phyloP scores from a whole-genome alignment of 2,888 invertebrate genomes.

The Teinopalpus imperialis region DNA sequence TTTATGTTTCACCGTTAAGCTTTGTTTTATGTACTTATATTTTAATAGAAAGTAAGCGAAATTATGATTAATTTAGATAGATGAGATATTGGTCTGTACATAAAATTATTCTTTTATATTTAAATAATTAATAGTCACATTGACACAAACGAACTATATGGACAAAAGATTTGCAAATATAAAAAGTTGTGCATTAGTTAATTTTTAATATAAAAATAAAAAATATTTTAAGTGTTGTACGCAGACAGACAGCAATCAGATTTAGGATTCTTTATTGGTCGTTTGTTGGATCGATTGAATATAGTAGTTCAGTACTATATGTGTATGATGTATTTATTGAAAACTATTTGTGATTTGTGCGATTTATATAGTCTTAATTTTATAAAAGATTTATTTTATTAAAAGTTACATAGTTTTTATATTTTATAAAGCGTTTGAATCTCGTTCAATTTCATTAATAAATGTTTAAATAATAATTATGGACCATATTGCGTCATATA shows the following conservation, averaged over 20 bases:
- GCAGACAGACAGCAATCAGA: slow-evolving; percentile 1
- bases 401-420: not conserved
- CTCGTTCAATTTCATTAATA: too few relatives aligned
- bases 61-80: too few relatives aligned
- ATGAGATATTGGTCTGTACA: too few relatives aligned
- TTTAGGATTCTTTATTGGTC: not conserved
- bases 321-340: not conserved
- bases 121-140: too few relatives aligned
- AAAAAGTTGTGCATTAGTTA: slow-evolving; percentile 3
- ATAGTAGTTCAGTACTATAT: too few relatives aligned
- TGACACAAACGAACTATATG: too few relatives aligned
- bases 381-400: not conserved
- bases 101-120: too few relatives aligned
- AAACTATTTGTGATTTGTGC: slow-evolving; percentile 4
- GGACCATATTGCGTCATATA: too few relatives aligned
- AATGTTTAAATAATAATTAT: too few relatives aligned
- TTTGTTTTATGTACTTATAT: slow-evolving; percentile 9
- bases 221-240: not conserved
- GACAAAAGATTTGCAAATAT: not conserved
- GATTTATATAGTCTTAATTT: too few relatives aligned
- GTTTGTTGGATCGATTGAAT: too few relatives aligned
- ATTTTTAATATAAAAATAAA: not conserved
- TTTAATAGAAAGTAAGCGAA: too few relatives aligned
- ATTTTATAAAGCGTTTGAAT: not conserved
- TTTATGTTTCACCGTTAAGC: not conserved